Conservation (phyloP, 2,797 vertebrate species). For the Sitta carolinensis region DNA sequence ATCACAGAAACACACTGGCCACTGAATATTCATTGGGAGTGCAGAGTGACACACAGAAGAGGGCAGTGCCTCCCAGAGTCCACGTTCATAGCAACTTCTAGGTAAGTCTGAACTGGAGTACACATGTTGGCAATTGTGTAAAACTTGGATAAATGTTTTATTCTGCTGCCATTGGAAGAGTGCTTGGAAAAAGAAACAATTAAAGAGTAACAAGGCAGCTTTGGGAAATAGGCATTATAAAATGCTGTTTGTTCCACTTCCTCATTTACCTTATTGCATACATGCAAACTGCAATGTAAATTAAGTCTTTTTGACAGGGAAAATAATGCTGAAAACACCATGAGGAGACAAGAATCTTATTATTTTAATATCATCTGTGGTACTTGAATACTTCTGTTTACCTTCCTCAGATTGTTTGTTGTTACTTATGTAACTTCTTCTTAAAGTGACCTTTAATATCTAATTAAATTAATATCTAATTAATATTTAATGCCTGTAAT, state of each 20-base stretch:
- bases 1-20: background rate
- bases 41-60: background rate
- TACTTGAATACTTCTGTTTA: background rate
- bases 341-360: background rate
- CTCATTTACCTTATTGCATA: background rate
- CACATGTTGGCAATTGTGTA: background rate
- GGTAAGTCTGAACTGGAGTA: background rate
- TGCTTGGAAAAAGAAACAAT: background rate
- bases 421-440: background rate
- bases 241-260: background rate
- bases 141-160: background rate
- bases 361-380: background rate
- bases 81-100: background rate
- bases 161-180: background rate
- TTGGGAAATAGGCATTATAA: background rate
- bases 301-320: background rate
- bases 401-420: background rate
- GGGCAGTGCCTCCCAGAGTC: background rate
- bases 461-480: too few relatives aligned
- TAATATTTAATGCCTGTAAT: background rate
- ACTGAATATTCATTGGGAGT: background rate
- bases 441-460: background rate
- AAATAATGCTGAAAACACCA: background rate
- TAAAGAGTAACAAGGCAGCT: background rate
- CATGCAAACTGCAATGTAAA: background rate